Evolutionary conservation across 1,140 invertebrate species (phyloP), one percentile per base, ranked within the genome.

Genomic region (Drosophila bocqueti): DNA sequence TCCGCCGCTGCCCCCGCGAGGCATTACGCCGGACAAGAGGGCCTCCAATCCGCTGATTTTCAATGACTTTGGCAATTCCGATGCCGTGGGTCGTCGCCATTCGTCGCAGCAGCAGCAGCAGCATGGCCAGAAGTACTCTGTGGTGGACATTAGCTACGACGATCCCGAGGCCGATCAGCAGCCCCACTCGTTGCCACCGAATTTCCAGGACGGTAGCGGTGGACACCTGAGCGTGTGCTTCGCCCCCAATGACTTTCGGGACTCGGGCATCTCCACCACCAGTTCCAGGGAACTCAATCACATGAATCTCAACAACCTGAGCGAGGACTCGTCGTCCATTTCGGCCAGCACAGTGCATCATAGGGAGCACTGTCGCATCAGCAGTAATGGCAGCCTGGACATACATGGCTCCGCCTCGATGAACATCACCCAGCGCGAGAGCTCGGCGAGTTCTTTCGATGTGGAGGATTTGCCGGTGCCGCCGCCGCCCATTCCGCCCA

Each of bases 1-100:
- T 6, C 94, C 94, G 16, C 94, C 94, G 5, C 71, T 94, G 61
- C 94, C 94, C 5, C 94, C 94, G 10, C 77, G 94, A 36, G 93
- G 93, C 16, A 92, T 93, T 16, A 93, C 93, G 74, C 92, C 92
- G 31, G 93, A 93, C 21, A 92, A 93, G 49, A 61, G 91, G 9
- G 80, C 91, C 29, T 93, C 92, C 0, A 93, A 93, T 80, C 91
- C 92, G 0, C 36, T 91, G 26, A 78, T 86, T 7, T 93, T 93
- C 59, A 91, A 91, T 40, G 92, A 93, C 64, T 91, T 92, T 60
- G 83, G 72, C 16, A 43, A 38, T 10, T 40, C 42, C 6, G 83
- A 89, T 31, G 60, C 61, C 8, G 74, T 86, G 10, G 84, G 84
- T 0, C 72, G 91, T 1, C 79, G 91, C 0, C 81, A 92, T 52